These are phyloP conservation scores for Ceyx cyanopectus DNA, from an alignment of 2,113 vertebrate species.

Conservation along the genomic window DNA sequence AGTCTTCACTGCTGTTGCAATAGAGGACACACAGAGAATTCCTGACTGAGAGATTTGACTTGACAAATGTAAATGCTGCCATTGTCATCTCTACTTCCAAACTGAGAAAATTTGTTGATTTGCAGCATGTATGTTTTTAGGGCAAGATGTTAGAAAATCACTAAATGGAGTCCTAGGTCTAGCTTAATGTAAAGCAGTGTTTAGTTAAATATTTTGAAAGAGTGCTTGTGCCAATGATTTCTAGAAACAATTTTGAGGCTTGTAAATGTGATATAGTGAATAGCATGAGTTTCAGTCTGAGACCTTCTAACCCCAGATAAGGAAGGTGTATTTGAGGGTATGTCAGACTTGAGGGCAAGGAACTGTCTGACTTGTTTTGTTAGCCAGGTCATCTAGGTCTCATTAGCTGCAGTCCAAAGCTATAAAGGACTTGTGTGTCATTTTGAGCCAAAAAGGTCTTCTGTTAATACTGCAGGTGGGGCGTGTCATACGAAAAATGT, in stretches of 20 bases:
- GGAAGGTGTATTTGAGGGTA: background rate
- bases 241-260: background rate
- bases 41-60: slow-evolving; percentile 5
- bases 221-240: background rate
- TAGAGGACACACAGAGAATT: background rate
- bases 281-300: background rate
- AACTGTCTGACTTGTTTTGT: background rate
- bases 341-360: background rate
- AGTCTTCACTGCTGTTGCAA: background rate
- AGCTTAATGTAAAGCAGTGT: background rate
- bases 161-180: background rate
- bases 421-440: background rate
- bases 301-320: background rate
- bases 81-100: slow-evolving; percentile 19
- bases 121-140: background rate
- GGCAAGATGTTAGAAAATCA: background rate
- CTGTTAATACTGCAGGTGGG: background rate
- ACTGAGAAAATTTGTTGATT: background rate
- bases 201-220: background rate
- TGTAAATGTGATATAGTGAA: background rate
- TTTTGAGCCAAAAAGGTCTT: background rate
- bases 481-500: background rate
- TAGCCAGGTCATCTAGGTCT: background rate
- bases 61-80: slow-evolving; percentile 29
- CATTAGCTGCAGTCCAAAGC: background rate